Conservation (phyloP, 2,113 vertebrate species). For the Sorex fumeus region DNA sequence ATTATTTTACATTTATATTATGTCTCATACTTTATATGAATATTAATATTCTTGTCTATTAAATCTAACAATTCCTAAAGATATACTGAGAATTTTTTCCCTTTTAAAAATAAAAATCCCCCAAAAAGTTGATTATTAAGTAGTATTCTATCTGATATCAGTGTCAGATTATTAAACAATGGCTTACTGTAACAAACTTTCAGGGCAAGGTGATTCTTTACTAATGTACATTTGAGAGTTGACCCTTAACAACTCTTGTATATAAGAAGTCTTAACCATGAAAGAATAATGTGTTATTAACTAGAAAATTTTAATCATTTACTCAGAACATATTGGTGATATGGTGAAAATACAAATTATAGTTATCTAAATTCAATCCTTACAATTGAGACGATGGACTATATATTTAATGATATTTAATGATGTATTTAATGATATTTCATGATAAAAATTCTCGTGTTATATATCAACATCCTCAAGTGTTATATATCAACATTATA, state of each 20-base stretch:
- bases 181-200: conserved; percentile 55
- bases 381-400: not conserved
- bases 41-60: conserved; percentile 6
- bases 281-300: conserved; percentile 67
- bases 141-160: conserved; percentile 47
- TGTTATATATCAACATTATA: too few species aligned
- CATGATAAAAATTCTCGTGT: not conserved
- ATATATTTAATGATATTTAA: not conserved
- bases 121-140: conserved; percentile 36
- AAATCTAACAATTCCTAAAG: not conserved
- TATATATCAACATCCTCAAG: too few species aligned
- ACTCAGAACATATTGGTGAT: conserved; percentile 56
- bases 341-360: conserved; percentile 33
- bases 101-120: conserved; percentile 41
- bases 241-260: conserved; percentile 23
- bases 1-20: not conserved
- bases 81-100: not conserved
- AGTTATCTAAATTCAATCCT: conserved; percentile 34
- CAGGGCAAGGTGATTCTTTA: conserved; percentile 27
- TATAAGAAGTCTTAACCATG: conserved; percentile 37
- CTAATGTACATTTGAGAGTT: conserved; percentile 40
- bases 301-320: conserved; percentile 58
- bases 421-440: not conserved
- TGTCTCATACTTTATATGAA: not conserved
- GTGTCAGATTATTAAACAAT: conserved; percentile 56